These are phyloP conservation scores for Micronycteris hirsuta DNA, from an alignment of 2,113 vertebrate species.

Conservation along the genomic window DNA sequence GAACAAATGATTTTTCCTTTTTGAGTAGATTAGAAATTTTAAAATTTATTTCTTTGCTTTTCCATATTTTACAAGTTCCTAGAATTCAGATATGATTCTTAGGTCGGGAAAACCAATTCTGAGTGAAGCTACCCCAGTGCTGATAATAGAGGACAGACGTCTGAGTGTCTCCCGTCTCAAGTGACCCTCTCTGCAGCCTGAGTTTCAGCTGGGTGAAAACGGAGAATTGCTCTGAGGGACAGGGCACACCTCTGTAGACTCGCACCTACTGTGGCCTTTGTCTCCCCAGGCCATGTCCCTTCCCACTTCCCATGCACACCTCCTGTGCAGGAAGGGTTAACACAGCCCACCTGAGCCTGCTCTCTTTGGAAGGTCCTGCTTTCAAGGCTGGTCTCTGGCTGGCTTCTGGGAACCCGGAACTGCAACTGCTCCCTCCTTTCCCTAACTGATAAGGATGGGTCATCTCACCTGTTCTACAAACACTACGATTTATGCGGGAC, in stretches of 20 bases:
- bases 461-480: not conserved
- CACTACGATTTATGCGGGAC: not conserved
- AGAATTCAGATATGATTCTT: not conserved
- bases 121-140: not conserved
- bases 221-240: fast-evolving
- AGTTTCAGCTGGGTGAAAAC: not conserved
- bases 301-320: fast-evolving
- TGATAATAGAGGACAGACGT: not conserved
- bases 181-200: not conserved
- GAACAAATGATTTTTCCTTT: not conserved
- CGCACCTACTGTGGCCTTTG: fast-evolving
- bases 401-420: not conserved
- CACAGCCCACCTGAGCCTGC: not conserved
- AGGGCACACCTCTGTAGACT: not conserved
- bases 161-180: fast-evolving
- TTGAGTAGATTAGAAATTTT: not conserved
- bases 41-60: not conserved
- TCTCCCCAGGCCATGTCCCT: not conserved
- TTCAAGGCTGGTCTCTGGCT: too few species aligned
- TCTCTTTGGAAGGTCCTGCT: not conserved
- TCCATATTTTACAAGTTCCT: not conserved
- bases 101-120: not conserved
- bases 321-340: not conserved
- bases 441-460: not conserved
- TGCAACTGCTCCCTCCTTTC: not conserved